phyloP scores from a whole-genome alignment of 1,140 invertebrate species.

The Cyclargus thomasi region DNA sequence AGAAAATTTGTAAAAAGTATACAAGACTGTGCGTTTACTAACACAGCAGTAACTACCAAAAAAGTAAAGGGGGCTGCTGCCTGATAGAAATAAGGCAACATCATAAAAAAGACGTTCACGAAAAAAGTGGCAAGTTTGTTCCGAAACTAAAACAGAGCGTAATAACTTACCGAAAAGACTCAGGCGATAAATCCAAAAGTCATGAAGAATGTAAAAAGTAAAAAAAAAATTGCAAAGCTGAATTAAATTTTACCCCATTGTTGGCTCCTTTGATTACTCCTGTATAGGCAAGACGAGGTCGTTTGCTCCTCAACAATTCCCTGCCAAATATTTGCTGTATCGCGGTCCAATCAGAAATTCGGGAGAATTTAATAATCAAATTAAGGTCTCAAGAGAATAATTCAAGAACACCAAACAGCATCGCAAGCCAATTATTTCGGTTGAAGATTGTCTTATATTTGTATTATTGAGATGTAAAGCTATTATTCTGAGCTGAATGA shows the following conservation, averaged over 20 bases:
- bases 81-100: no score
- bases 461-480: constrained; percentile 10
- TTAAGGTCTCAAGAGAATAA: constrained; percentile 6
- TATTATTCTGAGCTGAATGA: constrained; percentile 8
- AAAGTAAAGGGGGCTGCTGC: no score
- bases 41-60: no score
- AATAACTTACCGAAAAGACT: no score
- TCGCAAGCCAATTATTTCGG: constrained; percentile 12
- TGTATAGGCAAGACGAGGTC: constrained; percentile 2
- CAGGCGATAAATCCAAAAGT: no score
- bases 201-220: no score
- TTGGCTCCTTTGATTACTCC: constrained; percentile 6
- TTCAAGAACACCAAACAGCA: neutral
- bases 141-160: no score
- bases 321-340: neutral
- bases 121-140: no score
- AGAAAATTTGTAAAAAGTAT: no score
- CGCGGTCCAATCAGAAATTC: constrained; percentile 13
- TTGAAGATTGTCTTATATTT: constrained; percentile 13
- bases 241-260: neutral
- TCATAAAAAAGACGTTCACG: no score
- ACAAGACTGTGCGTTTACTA: no score
- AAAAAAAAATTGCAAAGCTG: no score
- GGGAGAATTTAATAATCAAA: constrained; percentile 14
- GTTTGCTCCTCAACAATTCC: constrained; percentile 8